phyloP scores from a whole-genome alignment of 2,113 vertebrate species.

The Ochotona princeps region DNA sequence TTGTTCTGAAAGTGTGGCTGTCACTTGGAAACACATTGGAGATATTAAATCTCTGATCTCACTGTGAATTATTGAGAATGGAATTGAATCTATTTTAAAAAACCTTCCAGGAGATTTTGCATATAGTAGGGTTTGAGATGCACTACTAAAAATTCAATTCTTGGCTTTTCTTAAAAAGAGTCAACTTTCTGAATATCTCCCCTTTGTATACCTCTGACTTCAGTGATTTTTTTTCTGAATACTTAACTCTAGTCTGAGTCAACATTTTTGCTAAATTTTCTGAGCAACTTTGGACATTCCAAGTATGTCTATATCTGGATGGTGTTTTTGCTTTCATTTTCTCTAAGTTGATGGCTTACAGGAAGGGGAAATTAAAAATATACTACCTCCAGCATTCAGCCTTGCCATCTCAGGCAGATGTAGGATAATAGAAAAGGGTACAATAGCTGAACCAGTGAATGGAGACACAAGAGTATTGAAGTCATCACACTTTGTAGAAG shows the following conservation, averaged over 20 bases:
- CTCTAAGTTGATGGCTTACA: background rate
- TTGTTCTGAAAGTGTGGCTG: background rate
- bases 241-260: background rate
- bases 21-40: background rate
- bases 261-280: slow-evolving; percentile 3
- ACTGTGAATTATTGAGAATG: background rate
- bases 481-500: background rate
- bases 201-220: background rate
- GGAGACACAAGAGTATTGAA: background rate
- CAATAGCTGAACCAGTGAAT: background rate
- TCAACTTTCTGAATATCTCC: background rate
- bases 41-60: background rate
- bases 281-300: background rate
- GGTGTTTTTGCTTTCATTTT: background rate
- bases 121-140: background rate
- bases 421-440: background rate
- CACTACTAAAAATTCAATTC: background rate
- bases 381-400: background rate
- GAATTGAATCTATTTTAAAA: background rate
- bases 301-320: background rate
- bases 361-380: background rate
- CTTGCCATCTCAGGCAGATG: background rate
- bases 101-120: background rate
- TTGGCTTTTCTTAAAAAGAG: slow-evolving; percentile 39
- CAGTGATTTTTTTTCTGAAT: background rate